Base-by-base conservation (phyloP, 2,888 invertebrate species). In the Aphidius colemani region DNA sequence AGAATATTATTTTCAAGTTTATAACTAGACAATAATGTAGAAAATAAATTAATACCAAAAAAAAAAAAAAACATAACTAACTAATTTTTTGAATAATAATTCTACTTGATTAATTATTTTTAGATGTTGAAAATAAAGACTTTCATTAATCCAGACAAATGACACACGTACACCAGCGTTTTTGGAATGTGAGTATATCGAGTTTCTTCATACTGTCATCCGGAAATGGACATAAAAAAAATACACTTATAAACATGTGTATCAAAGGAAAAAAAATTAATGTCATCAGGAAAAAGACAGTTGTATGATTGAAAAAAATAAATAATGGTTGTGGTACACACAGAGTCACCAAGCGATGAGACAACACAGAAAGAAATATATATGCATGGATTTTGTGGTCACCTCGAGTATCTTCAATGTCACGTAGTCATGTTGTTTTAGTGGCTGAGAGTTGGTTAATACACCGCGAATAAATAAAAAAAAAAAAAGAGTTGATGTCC, bases 341-440 rank as follows among this genome's bases (percentile, higher is more conserved):
- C 45, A 53, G 10, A 39, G 40, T 41, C 9, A 55, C 43, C 53
- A 43, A 55, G 48, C 50, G 61, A 57, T 57, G 63, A 65, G 61
- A 66, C 67, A 65, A 71, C 66, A 61, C 39, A 63, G 65, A 65
- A 65, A 50, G 64, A 64, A 30, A 48, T 30, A 30, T 30, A 55
- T 61, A 68, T 66, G 66, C 67, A 63, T 63, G 64, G 67, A 68
- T 66, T 60, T 57, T 41, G 30, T 63, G 55, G 55, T 53, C 53
- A 30, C 57, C 62, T 51, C 60, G 67, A 68, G 69, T 66, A 67
- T 69, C 67, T 69, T 70, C 70, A 66, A 69, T 71, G 69, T 72
- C 74, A 72, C 73, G 72, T 72, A 68, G 68, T 67, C 61, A 71
- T 74, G 74, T 74, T 74, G 74, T 74, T 74, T 73, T 69, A 74